Conservation (phyloP, 2,888 invertebrate species). For the Leptinotarsa haldemani region DNA sequence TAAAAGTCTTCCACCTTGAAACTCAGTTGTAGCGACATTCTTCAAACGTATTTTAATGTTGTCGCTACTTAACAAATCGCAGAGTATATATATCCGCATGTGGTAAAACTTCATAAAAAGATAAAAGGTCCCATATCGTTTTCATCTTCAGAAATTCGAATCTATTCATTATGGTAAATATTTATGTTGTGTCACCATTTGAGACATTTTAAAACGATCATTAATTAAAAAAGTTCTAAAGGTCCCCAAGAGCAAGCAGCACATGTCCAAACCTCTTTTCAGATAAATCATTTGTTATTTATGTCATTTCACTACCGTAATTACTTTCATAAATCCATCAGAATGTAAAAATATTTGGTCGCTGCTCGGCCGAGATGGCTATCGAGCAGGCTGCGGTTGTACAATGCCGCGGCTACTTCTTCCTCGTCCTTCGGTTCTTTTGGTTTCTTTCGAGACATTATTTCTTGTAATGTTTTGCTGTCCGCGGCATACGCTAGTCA, state of each 20-base stretch:
- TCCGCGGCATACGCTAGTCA: slow-evolving; percentile 26
- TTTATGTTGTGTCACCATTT: slow-evolving; percentile 50
- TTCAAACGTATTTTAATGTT: background rate
- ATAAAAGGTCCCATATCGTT: slow-evolving; percentile 40
- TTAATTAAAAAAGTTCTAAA: slow-evolving; percentile 49
- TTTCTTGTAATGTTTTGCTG: slow-evolving; percentile 38
- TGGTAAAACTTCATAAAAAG: slow-evolving; percentile 24
- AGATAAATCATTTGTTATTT: slow-evolving; percentile 60
- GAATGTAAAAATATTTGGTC: slow-evolving; percentile 57
- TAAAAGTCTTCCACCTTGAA: slow-evolving; percentile 3
- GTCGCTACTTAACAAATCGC: slow-evolving; percentile 15
- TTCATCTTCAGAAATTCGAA: slow-evolving; percentile 42
- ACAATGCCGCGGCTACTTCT: slow-evolving; percentile 40
- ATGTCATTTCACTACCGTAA: slow-evolving; percentile 61
- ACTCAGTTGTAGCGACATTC: background rate
- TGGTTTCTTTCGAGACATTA: slow-evolving; percentile 37
- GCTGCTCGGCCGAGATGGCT: slow-evolving; percentile 55
- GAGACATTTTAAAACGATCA: slow-evolving; percentile 52
- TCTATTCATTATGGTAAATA: slow-evolving; percentile 46
- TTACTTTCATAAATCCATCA: slow-evolving; percentile 62
- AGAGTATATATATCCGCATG: slow-evolving; percentile 23
- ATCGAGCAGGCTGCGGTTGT: slow-evolving; percentile 46
- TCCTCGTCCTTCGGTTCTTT: slow-evolving; percentile 34
- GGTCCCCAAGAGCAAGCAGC: slow-evolving; percentile 43
- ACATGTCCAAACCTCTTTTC: slow-evolving; percentile 43